Base-by-base conservation (phyloP, 2,888 invertebrate genomes). In the Glaucopsyche alexis region DNA sequence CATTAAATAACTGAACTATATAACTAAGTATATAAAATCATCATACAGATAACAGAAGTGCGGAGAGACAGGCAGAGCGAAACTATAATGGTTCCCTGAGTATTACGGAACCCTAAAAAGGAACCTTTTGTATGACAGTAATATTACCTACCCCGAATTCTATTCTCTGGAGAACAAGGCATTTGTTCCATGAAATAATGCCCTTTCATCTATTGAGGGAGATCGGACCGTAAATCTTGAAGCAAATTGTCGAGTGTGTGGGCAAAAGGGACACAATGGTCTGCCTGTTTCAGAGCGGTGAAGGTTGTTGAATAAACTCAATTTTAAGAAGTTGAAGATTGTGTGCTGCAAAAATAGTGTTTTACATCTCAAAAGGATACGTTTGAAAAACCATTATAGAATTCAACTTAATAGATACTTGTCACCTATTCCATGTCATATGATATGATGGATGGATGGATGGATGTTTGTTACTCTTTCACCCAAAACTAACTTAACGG, bases 171-270 rank as follows among this genome's bases (percentile, higher is more conserved):
- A 29, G 4, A 6, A 66, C 42, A 66, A 16, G 11, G 65, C 65
- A 3, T 42, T 66, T 66, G 66, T 66, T 42, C 66, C n/a, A 38
- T 42, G 42, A 42, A 66, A 66, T 42, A 42, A 66, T 66, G 66
- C 66, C 66, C n/a, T 66, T 66, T 66, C 16, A 40, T 66, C 66
- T 42, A 42, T 66, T 66, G 66, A 66, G 14, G 19, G 42, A 66
- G 16, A 66, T 66, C 66, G 42, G 66, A 66, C 40, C 66, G 40
- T 66, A 42, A 66, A 66, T 66, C 40, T 66, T 40, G 16, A 42
- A 42, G 40, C 42, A 42, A 66, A 16, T 66, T 42, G 40, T 9
- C 16, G 66, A 66, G 66, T 66, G 66, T 60, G 60, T 60, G 60
- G 60, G 16, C 60, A 13, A 38, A 29, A 60, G 29, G 13, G 60